Evolutionary conservation across 2,888 invertebrate genomes (phyloP), one percentile per base, ranked within the genome.

Genomic region (Drosophila subsilvestris): DNA sequence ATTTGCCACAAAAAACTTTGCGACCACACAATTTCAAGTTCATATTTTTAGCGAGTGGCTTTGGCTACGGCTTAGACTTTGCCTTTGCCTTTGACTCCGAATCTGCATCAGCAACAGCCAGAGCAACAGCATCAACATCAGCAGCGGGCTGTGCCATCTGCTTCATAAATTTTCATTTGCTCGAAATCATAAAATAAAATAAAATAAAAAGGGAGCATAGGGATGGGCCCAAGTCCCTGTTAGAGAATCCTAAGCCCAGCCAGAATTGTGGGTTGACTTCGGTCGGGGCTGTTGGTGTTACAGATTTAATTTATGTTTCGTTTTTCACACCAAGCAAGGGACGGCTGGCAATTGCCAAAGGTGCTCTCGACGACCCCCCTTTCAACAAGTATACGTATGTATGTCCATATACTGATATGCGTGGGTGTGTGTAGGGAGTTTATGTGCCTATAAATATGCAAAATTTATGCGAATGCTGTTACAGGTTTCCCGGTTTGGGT

Each of bases 101-200:
- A 53, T 58, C 10, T 51, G 61, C 47, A 37, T 57, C 47, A 17
- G 61, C 54, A 63, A 1, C 12, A 32, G 61, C 54, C 54, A 1
- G 4, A 32, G 12, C 32, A 12, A 4, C 32, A 32, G 57, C 37
- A 25, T 48, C 37, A 17, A 47, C 63, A 63, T 48, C 37, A 17
- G 47, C 63, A 63, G 49, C 49, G 56, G 66, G 49, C 63, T 66
- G 63, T 61, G 55, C 51, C 65, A 54, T 63, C 54, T 71, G 75
- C 67, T 77, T 79, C 85, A 86, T 86, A 86, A 85, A 86, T 86
- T 86, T 86, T 81, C 86, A 86, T 86, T 85, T 80, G 69, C 57
- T 63, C 53, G 45, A 76, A 86, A 75, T 75, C 76, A 65, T 73
- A 76, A 75, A 69, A 55, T 61, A 53, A 57, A 68, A 61, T 54